These are phyloP conservation scores for Babyrousa celebensis DNA, from an alignment of 2,797 vertebrate genomes.

Conservation along the genomic window DNA sequence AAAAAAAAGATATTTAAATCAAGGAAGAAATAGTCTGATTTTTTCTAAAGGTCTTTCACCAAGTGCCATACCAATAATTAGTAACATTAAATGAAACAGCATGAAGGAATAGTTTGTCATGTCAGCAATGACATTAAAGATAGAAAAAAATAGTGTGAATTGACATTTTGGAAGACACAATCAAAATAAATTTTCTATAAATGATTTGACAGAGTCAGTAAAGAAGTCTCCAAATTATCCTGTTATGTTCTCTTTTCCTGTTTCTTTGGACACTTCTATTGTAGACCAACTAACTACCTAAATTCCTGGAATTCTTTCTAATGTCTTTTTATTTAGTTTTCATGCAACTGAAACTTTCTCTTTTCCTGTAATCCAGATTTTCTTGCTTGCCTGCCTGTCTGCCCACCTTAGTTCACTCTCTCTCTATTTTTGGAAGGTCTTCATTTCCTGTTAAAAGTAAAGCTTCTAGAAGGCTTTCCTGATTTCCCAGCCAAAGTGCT, in stretches of 20 bases:
- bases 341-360: slow-evolving; percentile 42
- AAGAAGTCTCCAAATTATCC: neutral
- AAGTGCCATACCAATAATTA: slow-evolving; percentile 29
- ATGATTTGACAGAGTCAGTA: neutral
- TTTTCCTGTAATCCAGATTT: neutral
- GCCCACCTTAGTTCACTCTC: neutral
- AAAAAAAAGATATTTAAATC: no score
- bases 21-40: slow-evolving; percentile 20
- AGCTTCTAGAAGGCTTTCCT: neutral
- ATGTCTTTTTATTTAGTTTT: slow-evolving; percentile 33
- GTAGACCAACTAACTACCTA: neutral
- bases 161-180: neutral
- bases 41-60: slow-evolving; percentile 42
- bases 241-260: slow-evolving; percentile 8
- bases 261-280: slow-evolving; percentile 60
- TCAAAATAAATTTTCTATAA: slow-evolving; percentile 26
- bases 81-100: slow-evolving; percentile 14
- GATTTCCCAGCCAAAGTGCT: neutral
- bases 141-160: neutral
- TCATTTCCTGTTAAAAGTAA: slow-evolving; percentile 58
- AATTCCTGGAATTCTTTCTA: slow-evolving; percentile 15
- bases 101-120: slow-evolving; percentile 43
- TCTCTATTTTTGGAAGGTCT: slow-evolving; percentile 50
- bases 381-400: slow-evolving; percentile 14
- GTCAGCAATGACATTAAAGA: slow-evolving; percentile 5